A percentile compares a stretch with the other conserved stretches of the same genome.
Evolutionary conservation across 1,140 invertebrate species (phyloP).

Genomic region (Dinothrombium tinctorium): DNA sequence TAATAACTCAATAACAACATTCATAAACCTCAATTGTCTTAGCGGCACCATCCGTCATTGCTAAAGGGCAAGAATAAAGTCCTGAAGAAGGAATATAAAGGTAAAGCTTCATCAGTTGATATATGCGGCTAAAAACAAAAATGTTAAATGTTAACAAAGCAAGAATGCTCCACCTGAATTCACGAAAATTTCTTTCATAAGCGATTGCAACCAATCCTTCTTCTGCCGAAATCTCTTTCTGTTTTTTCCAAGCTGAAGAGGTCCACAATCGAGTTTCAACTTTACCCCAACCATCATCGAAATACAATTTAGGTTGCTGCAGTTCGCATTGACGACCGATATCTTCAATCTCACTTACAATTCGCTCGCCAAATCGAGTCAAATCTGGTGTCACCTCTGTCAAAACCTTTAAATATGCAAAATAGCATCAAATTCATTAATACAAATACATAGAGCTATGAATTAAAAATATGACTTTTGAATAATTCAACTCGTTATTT

Average conservation of each 20-base stretch:
- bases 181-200: constrained; percentile 27
- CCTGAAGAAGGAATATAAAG: too few species aligned
- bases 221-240: constrained; percentile 30
- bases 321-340: constrained; percentile 28
- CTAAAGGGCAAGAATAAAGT: too few species aligned
- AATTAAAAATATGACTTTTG: too few species aligned
- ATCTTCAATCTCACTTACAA: constrained; percentile 26
- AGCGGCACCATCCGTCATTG: too few species aligned
- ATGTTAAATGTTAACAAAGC: too few species aligned
- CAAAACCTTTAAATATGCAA: constrained; percentile 15
- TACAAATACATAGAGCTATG: too few species aligned
- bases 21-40: too few species aligned
- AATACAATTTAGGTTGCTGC: constrained; percentile 24
- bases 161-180: too few species aligned
- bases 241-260: constrained; percentile 28
- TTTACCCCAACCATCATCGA: constrained; percentile 31
- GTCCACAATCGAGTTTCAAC: constrained; percentile 26
- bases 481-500: too few species aligned
- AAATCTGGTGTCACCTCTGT: constrained; percentile 23
- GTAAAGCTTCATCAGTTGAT: too few species aligned
- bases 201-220: constrained; percentile 32
- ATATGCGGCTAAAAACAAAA: too few species aligned
- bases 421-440: background rate
- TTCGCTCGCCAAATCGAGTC: constrained; percentile 24
- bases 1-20: too few species aligned